Evolutionary conservation across 2,888 invertebrate species (phyloP), one percentile per base, ranked within the genome.

Genomic region (Aphodius granarius): DNA sequence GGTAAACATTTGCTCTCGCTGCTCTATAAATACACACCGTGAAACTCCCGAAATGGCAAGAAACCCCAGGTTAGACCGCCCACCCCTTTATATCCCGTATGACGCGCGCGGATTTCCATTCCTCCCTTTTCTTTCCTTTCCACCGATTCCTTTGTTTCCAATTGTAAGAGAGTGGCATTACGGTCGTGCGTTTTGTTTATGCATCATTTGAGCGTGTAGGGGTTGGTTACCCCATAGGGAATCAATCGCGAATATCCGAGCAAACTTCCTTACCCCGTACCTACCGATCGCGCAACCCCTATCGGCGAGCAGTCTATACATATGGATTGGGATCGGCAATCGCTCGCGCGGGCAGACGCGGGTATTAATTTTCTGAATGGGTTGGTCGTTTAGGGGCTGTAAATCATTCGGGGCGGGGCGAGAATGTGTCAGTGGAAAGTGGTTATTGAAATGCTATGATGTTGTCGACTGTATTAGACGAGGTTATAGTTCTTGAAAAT

Each of bases 291-390:
- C 1, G 43, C 43, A 43, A 6, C 43, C 43, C 43, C 3, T 43
- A 43, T 43, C 43, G 43, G 13, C 43, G 43, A 43, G 13, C 43
- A 3, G 3, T 43, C 43, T 43, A 43, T 43, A 3, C 43, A 43
- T 43, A 43, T 43, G 43, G 43, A 43, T 1, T 0, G 6, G 43
- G 43, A 13, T 5, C 4, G 43, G 13, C 9, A 43, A 43, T 68
- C 68, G 68, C 20, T 17, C 19, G 66, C 21, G 17, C 2, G 22
- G 68, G 68, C 13, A 21, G 22, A 68, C 21, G n/a, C n/a, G 68
- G 68, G 22, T 22, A 68, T 68, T 68, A 68, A 68, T 68, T 68
- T 68, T 68, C 68, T 68, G 20, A 68, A 68, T 68, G 68, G 68
- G 68, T 22, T 68, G n/a, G 19, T n/a, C 20, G 20, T 68, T 68